phyloP scores from a whole-genome alignment of 2,113 vertebrate species.

The Cyanoliseus patagonus region DNA sequence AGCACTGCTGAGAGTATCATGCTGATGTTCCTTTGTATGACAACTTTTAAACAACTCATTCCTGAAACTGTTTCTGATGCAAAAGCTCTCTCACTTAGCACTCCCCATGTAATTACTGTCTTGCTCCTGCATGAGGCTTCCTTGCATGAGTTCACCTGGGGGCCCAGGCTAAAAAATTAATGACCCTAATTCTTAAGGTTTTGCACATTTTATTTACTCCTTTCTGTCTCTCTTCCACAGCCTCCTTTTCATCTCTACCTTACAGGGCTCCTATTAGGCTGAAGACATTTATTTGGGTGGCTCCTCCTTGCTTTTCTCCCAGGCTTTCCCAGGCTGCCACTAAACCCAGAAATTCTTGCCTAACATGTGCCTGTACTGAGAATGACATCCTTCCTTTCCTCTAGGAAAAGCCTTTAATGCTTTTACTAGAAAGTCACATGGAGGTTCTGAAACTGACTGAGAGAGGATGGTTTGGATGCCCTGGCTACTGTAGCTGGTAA shows the following conservation, averaged over 20 bases:
- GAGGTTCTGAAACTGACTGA: not conserved
- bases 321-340: not conserved
- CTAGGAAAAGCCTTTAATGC: not conserved
- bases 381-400: not conserved
- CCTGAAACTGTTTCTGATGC: not conserved
- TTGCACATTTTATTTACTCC: not conserved
- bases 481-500: accelerated
- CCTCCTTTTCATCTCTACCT: not conserved
- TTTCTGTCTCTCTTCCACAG: not conserved
- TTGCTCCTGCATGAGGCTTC: not conserved
- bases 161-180: not conserved
- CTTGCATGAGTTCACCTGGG: not conserved
- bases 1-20: not conserved
- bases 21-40: not conserved
- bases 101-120: not conserved
- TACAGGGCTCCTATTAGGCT: not conserved
- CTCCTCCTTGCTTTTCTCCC: not conserved
- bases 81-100: not conserved
- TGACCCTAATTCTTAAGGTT: not conserved
- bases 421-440: not conserved
- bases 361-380: not conserved
- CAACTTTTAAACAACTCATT: not conserved
- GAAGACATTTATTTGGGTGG: not conserved
- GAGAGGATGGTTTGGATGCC: not conserved
- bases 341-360: not conserved